Evolutionary conservation across 2,888 invertebrate genomes (phyloP), one percentile per base, ranked within the genome.

Genomic region (Argynnis bischoffii): DNA sequence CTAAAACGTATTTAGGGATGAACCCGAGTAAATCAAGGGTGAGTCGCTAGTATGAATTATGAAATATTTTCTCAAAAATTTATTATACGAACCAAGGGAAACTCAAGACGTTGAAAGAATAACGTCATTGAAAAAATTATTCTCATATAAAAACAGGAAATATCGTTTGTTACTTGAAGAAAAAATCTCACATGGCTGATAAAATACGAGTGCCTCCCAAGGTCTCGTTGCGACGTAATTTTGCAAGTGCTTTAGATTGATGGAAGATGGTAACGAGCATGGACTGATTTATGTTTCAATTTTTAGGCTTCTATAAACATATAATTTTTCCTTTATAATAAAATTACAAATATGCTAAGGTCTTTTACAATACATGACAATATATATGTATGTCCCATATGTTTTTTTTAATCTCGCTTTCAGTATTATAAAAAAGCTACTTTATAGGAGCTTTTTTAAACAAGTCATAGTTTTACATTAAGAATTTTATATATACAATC

Each of bases 231-330:
- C 21, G 6, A 26, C 21, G 57, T 59, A 59, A 59, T 48, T 59
- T n/a, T 1, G 26, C 26, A 48, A 59, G 47, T 59, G 47, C 26
- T 26, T 5, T 47, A 59, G 57, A 59, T 47, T n/a, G 21, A 59
- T 59, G 48, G 47, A 59, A 47, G 15, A 47, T 2, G 57, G 57
- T 59, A 48, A 59, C 57, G 47, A 48, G 47, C 26, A 46, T 48
- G 46, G 47, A 26, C 57, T 47, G 47, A 59, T 59, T 59, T 59
- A 59, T 59, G 15, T 46, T 1, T 13, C 57, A 48, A 59, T 59
- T 59, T 59, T 15, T 21, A 8, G 57, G n/a, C 18, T 16, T 46
- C 21, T 46, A 59, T 47, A n/a, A 47, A 48, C 11, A 55, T 5
- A 35, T 35, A 35, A 41, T 41, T 41, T 41, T 41, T 41, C 11